These are phyloP conservation scores for Barnardius zonarius DNA, from an alignment of 2,113 vertebrate species.

Conservation along the genomic window DNA sequence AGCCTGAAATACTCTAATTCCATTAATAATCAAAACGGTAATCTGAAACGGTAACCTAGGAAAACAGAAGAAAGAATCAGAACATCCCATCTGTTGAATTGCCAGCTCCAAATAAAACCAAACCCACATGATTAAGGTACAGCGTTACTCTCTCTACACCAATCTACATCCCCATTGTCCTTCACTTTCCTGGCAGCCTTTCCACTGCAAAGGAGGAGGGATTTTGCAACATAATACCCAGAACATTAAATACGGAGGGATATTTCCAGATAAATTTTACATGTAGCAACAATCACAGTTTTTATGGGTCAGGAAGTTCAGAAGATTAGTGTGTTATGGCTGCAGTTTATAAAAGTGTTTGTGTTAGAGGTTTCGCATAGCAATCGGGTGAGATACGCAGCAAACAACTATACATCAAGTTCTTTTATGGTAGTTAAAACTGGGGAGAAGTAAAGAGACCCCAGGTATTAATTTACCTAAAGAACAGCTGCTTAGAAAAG, in stretches of 20 bases:
- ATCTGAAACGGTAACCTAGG: background rate
- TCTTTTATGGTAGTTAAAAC: constrained; percentile 65
- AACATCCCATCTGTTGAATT: background rate
- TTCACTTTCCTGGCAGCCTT: background rate
- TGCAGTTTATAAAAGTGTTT: constrained; percentile 65
- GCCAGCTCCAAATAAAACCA: background rate
- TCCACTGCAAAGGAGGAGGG: background rate
- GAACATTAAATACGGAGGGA: background rate
- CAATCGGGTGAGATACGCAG: constrained; percentile 74
- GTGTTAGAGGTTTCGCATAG: constrained; percentile 71
- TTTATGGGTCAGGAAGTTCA: constrained; percentile 76
- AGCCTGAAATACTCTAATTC: background rate
- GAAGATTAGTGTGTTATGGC: constrained; percentile 72
- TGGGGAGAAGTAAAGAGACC: constrained; percentile 68
- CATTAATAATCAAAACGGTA: background rate
- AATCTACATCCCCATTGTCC: background rate
- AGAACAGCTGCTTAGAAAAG: constrained; percentile 73
- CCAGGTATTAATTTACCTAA: constrained; percentile 77
- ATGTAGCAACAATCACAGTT: constrained; percentile 60
- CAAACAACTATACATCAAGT: constrained; percentile 62
- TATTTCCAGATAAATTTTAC: constrained; percentile 57
- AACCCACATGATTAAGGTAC: background rate
- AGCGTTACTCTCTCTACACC: background rate
- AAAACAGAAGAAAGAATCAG: background rate
- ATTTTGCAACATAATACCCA: constrained; percentile 23